Conservation (phyloP, 1,140 invertebrate genomes). For the Teleogryllus occipitalis region DNA sequence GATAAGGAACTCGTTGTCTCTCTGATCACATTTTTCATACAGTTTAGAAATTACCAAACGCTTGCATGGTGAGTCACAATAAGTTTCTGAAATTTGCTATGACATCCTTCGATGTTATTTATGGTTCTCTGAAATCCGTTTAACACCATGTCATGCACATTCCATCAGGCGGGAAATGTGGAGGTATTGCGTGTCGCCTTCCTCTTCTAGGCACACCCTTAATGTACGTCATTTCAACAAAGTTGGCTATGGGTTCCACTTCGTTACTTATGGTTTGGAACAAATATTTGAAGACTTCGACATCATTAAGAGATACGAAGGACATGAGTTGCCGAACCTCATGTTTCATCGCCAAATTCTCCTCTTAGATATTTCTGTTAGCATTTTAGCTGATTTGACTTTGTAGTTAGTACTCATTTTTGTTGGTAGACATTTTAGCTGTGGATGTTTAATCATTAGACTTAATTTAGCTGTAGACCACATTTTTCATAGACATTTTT, state of each 20-base stretch:
- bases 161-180: background rate
- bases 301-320: background rate
- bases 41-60: no score
- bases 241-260: background rate
- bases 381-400: no score
- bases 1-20: no score
- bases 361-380: no score
- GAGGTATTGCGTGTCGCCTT: background rate
- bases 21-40: no score
- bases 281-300: background rate
- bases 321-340: background rate
- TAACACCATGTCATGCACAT: constrained; percentile 12
- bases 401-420: no score
- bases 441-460: no score
- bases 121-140: constrained; percentile 14
- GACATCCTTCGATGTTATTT: constrained; percentile 29
- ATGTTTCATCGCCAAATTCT: background rate
- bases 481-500: no score
- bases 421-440: no score
- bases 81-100: background rate
- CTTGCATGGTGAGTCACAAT: no score
- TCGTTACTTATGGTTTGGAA: background rate
- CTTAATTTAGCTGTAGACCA: no score
- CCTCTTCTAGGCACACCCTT: background rate
- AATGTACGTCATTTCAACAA: background rate